A percentile compares a stretch with the other conserved stretches of the same genome.
Conservation (phyloP, 2,888 invertebrate genomes). For the Cataglyphis livida region DNA sequence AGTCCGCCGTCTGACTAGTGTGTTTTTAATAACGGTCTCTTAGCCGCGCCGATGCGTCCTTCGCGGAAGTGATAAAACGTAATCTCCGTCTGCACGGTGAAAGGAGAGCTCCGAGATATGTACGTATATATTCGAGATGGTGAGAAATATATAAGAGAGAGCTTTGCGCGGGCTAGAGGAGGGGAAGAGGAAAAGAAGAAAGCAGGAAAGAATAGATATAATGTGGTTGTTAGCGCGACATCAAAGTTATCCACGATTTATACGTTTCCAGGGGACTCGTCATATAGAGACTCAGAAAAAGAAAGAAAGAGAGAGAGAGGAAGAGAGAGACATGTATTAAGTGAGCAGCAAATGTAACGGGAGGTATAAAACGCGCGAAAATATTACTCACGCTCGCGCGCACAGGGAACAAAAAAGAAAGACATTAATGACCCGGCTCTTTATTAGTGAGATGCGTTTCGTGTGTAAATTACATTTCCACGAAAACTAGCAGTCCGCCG, state of each 20-base stretch:
- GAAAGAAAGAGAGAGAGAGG: not conserved
- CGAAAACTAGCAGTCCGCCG: slow-evolving; percentile 54
- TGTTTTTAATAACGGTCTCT: slow-evolving; percentile 28
- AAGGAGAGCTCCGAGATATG: slow-evolving; percentile 12
- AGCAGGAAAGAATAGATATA: slow-evolving; percentile 23
- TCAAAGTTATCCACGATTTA: slow-evolving; percentile 63
- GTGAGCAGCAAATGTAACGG: slow-evolving; percentile 53
- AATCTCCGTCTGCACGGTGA: slow-evolving; percentile 20
- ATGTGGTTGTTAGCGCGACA: slow-evolving; percentile 33
- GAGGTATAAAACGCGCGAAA: slow-evolving; percentile 62
- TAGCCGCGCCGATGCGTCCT: not conserved
- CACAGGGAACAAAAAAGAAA: slow-evolving; percentile 41
- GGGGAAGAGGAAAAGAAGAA: not conserved
- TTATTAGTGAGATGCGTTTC: slow-evolving; percentile 70
- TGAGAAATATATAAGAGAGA: slow-evolving; percentile 35
- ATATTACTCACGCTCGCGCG: slow-evolving; percentile 64
- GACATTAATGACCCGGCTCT: slow-evolving; percentile 71
- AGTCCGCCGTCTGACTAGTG: not conserved
- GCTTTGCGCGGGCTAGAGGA: not conserved
- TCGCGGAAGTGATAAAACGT: slow-evolving; percentile 14
- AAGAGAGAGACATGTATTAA: slow-evolving; percentile 55
- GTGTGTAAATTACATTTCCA: slow-evolving; percentile 68
- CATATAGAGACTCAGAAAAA: not conserved
- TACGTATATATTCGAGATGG: slow-evolving; percentile 16
- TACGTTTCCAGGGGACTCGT: slow-evolving; percentile 46